Evolutionary conservation across 2,888 invertebrate species (phyloP).

Genomic region (Thyatira batis): DNA sequence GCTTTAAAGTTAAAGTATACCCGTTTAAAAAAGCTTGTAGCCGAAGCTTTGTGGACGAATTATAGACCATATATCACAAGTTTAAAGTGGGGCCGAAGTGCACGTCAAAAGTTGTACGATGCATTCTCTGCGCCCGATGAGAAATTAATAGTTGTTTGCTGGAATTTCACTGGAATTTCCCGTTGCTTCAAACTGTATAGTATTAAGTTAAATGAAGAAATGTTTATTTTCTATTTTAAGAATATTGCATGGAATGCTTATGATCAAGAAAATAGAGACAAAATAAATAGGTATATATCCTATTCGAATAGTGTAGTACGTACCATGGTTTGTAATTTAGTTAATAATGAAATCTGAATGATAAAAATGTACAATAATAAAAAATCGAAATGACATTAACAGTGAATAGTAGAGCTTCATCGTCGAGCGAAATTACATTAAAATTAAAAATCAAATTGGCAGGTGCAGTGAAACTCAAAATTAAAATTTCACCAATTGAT

Average conservation of each 20-base stretch:
- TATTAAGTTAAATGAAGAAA: neutral
- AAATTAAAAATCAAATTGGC: constrained; percentile 2
- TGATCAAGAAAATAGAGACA: too few species aligned
- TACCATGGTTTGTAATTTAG: neutral
- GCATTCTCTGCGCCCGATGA: constrained; percentile 28
- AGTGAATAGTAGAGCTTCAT: neutral
- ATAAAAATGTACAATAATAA: neutral
- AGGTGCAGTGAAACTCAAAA: neutral
- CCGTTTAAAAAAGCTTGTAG: constrained; percentile 16
- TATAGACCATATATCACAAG: constrained; percentile 33
- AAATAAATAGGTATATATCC: neutral
- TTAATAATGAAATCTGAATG: too few species aligned
- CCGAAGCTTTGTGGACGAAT: constrained; percentile 10
- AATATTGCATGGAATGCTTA: neutral
- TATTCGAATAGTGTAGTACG: neutral
- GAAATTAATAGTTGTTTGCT: constrained; percentile 50
- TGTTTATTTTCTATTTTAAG: neutral
- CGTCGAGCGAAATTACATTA: neutral
- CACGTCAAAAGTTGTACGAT: constrained; percentile 26
- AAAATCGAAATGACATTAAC: neutral
- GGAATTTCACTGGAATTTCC: constrained; percentile 16
- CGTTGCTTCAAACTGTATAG: constrained; percentile 2
- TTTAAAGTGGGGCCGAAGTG: constrained; percentile 24
- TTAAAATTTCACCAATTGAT: constrained; percentile 3
- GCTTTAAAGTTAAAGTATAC: constrained; percentile 25